phyloP scores from a whole-genome alignment of 92 coral and sea anemone genomes.

The Phenganax subtilis region DNA sequence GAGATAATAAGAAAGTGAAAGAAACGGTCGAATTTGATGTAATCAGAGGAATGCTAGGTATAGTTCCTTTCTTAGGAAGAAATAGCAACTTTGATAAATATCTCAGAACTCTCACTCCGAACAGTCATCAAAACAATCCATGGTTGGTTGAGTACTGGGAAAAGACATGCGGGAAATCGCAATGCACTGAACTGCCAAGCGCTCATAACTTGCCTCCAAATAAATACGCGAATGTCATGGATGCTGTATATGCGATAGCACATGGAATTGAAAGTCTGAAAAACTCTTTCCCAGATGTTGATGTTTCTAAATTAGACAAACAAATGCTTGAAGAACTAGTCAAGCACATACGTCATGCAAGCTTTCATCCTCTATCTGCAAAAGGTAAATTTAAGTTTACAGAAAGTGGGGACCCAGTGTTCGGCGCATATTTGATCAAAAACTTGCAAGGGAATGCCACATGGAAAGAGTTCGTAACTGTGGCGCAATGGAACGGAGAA shows the following conservation, averaged over 20 bases:
- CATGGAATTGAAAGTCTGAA: slow-evolving; percentile 56
- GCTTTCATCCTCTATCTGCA: slow-evolving; percentile 72
- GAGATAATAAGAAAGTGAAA: slow-evolving; percentile 66
- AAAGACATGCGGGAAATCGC: neutral
- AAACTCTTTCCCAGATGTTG: slow-evolving; percentile 47
- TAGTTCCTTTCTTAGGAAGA: slow-evolving; percentile 64
- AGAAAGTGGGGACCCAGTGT: slow-evolving; percentile 66
- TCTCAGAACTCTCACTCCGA: slow-evolving; percentile 56
- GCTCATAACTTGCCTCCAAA: slow-evolving; percentile 68
- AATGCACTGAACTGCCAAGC: slow-evolving; percentile 50
- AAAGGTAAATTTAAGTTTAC: slow-evolving; percentile 59
- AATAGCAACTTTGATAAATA: slow-evolving; percentile 61
- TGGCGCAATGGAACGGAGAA: slow-evolving; percentile 79
- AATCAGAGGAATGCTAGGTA: slow-evolving; percentile 88
- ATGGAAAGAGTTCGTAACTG: slow-evolving; percentile 58
- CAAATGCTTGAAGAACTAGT: slow-evolving; percentile 55
- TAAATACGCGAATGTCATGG: slow-evolving; percentile 95
- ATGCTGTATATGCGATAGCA: slow-evolving; percentile 80
- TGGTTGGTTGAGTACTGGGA: slow-evolving; percentile 89
- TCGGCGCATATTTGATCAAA: slow-evolving; percentile 80
- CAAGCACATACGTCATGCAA: slow-evolving; percentile 56
- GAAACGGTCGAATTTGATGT: slow-evolving; percentile 49
- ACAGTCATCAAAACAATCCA: slow-evolving; percentile 57
- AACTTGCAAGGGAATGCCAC: slow-evolving; percentile 58
- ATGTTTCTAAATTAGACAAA: slow-evolving; percentile 28